These are phyloP conservation scores for Microtus richardsoni DNA, from an alignment of 2,113 vertebrate species.

Conservation along the genomic window DNA sequence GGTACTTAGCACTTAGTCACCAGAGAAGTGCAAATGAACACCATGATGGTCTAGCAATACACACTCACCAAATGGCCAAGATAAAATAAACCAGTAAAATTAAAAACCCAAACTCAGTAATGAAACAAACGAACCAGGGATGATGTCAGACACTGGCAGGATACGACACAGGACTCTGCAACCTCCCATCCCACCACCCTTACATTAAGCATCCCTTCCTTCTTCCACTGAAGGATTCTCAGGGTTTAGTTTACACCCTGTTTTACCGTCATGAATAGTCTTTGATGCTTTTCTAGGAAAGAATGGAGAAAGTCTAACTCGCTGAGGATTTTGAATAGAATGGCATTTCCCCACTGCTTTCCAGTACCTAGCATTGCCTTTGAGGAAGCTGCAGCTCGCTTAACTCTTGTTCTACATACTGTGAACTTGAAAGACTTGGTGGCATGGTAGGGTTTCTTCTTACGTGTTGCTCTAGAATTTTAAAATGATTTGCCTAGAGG, in stretches of 20 bases:
- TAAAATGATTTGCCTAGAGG: neutral
- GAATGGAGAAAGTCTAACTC: neutral
- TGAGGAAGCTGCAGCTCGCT: neutral
- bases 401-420: neutral
- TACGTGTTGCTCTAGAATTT: neutral
- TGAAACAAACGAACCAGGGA: neutral
- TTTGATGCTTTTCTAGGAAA: neutral
- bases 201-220: neutral
- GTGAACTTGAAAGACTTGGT: neutral
- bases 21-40: constrained; percentile 1
- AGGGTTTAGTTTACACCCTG: neutral
- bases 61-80: neutral
- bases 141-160: neutral
- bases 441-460: neutral
- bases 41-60: neutral
- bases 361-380: neutral
- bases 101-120: neutral
- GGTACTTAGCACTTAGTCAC: neutral
- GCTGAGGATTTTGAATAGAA: neutral
- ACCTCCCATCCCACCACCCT: neutral
- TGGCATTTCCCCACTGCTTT: neutral
- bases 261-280: neutral
- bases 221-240: neutral
- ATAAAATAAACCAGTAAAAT: neutral
- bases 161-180: too few relatives aligned